A percentile compares a stretch with the other conserved stretches of the same genome.
These are phyloP conservation scores for Nanorana parkeri DNA, from an alignment of 2,113 vertebrate species.

Conservation along the genomic window DNA sequence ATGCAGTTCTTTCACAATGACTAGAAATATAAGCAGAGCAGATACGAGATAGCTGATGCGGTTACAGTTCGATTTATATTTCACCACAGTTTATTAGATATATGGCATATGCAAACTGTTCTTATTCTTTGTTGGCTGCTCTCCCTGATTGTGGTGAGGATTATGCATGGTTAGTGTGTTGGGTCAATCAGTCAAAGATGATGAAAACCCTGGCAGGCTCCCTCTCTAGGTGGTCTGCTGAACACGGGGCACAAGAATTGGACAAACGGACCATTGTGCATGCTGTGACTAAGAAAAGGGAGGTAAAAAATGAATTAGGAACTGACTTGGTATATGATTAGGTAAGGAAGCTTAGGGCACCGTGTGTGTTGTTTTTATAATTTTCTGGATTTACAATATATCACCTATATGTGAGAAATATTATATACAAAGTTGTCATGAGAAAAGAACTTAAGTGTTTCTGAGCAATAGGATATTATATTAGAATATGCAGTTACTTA, in stretches of 20 bases:
- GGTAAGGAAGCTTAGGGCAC: too few species aligned
- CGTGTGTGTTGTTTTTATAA: too few species aligned
- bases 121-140: not conserved
- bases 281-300: too few species aligned
- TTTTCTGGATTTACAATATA: too few species aligned
- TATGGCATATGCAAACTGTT: not conserved
- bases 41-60: not conserved
- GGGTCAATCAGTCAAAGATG: not conserved
- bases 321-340: too few species aligned
- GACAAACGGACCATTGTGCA: not conserved
- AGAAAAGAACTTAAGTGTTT: too few species aligned
- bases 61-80: conserved; percentile 14
- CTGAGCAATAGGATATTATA: too few species aligned
- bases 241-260: not conserved
- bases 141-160: not conserved
- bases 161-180: not conserved
- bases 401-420: too few species aligned
- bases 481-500: too few species aligned
- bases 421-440: too few species aligned
- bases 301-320: too few species aligned
- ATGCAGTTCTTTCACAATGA: not conserved
- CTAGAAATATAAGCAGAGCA: not conserved
- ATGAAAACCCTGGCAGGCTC: not conserved
- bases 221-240: conserved; percentile 11
- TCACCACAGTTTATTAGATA: not conserved